phyloP scores from a whole-genome alignment of 2,113 vertebrate species.

The Dendrocopos noguchii region DNA sequence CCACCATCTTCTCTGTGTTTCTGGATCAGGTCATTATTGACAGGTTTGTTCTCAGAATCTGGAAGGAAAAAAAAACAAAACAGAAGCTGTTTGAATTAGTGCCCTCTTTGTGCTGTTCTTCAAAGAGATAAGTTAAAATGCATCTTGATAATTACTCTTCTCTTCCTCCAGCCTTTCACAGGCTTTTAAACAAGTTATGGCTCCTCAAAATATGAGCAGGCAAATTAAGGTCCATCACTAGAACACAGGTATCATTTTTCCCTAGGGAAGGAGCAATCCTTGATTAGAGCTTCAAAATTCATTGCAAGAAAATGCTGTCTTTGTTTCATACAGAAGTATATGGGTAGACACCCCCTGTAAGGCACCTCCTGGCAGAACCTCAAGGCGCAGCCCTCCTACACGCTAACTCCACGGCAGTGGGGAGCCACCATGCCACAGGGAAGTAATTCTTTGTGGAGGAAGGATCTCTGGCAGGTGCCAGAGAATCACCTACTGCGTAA shows the following conservation, averaged over 20 bases:
- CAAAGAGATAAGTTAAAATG: background rate
- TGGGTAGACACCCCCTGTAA: background rate
- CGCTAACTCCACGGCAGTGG: background rate
- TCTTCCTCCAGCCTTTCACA: background rate
- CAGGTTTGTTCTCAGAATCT: background rate
- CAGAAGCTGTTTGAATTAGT: background rate
- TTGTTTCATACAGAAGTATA: background rate
- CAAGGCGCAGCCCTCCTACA: background rate
- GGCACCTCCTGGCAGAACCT: background rate
- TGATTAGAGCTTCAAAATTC: background rate
- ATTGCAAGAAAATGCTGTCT: rapidly evolving
- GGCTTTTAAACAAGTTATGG: background rate
- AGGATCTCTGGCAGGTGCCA: background rate
- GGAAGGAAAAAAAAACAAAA: background rate
- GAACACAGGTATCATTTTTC: background rate
- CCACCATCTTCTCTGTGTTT: background rate
- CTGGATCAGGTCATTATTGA: background rate
- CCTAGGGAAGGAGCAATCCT: background rate
- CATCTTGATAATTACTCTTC: background rate
- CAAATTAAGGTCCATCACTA: background rate
- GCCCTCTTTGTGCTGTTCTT: background rate
- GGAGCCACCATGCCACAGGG: background rate
- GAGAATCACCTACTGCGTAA: background rate
- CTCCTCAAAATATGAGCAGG: background rate
- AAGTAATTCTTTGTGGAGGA: background rate